phyloP scores from a whole-genome alignment of 2,797 vertebrate species.

The Holocentrus rufus region DNA sequence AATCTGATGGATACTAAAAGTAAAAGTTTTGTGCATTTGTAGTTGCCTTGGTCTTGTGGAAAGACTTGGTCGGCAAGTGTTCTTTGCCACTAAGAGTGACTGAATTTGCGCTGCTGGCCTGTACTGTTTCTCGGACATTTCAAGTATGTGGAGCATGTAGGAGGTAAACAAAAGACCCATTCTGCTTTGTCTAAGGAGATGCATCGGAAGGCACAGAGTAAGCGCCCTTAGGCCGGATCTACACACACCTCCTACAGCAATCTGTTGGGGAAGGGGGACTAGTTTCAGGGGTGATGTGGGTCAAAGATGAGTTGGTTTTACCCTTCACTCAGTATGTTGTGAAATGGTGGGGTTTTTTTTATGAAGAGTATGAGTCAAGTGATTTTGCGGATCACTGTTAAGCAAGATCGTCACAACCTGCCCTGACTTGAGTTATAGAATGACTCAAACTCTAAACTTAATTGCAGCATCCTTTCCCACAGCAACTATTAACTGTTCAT shows the following conservation, averaged over 20 bases:
- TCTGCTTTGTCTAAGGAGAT: conserved; percentile 70
- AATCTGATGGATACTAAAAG: background rate
- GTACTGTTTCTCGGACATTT: conserved; percentile 67
- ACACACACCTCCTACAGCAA: conserved; percentile 23
- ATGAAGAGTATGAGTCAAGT: background rate
- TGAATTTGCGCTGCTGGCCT: conserved; percentile 56
- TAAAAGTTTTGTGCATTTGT: background rate
- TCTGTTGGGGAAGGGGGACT: background rate
- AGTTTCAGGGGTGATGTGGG: conserved; percentile 15
- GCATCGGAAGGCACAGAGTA: conserved; percentile 41
- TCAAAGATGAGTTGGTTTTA: conserved; percentile 20
- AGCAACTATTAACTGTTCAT: no score
- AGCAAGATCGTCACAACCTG: no score
- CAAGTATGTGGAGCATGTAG: conserved; percentile 77
- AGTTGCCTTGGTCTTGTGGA: background rate
- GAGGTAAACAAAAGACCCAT: conserved; percentile 77
- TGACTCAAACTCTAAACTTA: no score
- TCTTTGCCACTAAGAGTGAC: conserved; percentile 44
- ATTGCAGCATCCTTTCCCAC: no score
- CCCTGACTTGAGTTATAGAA: no score
- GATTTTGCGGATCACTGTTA: background rate
- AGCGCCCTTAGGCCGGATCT: conserved; percentile 45
- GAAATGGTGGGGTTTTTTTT: background rate
- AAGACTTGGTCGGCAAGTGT: conserved; percentile 20
- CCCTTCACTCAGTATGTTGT: background rate